These are phyloP conservation scores for Numenius arquata DNA, from an alignment of 2,113 vertebrate species.

Conservation along the genomic window DNA sequence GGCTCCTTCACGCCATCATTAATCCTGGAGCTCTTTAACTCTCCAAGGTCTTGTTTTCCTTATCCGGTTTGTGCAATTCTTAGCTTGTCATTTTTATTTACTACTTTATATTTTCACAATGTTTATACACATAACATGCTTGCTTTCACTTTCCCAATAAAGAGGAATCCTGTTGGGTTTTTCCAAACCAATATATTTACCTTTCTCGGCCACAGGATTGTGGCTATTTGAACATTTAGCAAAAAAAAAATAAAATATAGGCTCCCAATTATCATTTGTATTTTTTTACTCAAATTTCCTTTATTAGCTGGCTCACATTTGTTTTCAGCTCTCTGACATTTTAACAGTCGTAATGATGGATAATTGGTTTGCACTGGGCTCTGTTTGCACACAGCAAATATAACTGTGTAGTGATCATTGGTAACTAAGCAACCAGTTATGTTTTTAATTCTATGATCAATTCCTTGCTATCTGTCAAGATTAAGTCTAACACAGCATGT, in stretches of 20 bases:
- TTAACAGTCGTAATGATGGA: neutral
- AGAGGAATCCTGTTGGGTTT: neutral
- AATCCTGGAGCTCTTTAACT: neutral
- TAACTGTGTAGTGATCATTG: neutral
- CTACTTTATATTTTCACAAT: neutral
- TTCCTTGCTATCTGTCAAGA: conserved; percentile 37
- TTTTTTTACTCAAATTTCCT: neutral
- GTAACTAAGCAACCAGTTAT: conserved; percentile 61
- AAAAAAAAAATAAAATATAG: no score
- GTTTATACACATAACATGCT: neutral
- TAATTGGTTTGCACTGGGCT: conserved; percentile 43
- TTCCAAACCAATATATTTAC: neutral
- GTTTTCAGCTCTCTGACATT: conserved; percentile 17
- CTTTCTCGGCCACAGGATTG: neutral
- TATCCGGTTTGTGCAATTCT: neutral
- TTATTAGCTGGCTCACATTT: neutral
- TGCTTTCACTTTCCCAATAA: neutral
- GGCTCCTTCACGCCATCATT: neutral
- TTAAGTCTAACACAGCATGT: neutral
- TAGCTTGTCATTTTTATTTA: conserved; percentile 6
- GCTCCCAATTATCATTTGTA: neutral
- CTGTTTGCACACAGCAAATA: conserved; percentile 46
- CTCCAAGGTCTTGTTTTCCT: neutral
- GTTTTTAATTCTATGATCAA: conserved; percentile 53
- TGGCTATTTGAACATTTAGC: neutral